Conservation (phyloP, 2,888 invertebrate species). For the Agrochola macilenta region DNA sequence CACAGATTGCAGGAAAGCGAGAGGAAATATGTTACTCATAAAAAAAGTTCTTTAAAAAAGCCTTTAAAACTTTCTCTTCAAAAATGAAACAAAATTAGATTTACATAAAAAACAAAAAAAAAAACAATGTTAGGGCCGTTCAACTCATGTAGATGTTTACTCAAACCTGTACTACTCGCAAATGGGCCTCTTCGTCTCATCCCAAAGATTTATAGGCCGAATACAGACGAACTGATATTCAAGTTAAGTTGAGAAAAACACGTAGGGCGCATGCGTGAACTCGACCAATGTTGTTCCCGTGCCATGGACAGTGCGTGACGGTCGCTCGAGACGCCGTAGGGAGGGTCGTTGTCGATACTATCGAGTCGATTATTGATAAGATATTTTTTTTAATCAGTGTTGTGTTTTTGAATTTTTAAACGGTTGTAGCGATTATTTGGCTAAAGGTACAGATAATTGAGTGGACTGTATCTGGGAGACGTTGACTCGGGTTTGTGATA, state of each 20-base stretch:
- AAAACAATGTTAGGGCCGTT: slow-evolving; percentile 22
- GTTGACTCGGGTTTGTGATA: neutral
- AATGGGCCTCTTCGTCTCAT: slow-evolving; percentile 69
- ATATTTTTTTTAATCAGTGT: neutral
- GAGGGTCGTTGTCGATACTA: slow-evolving; percentile 61
- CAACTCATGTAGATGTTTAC: slow-evolving; percentile 72
- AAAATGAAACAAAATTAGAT: slow-evolving; percentile 3
- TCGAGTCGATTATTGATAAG: slow-evolving; percentile 54
- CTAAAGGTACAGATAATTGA: neutral
- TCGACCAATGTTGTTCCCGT: slow-evolving; percentile 79
- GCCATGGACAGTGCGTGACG: slow-evolving; percentile 73
- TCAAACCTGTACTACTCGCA: slow-evolving; percentile 70
- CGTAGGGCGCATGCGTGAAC: slow-evolving; percentile 79
- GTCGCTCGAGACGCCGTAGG: slow-evolving; percentile 69
- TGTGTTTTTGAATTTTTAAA: neutral
- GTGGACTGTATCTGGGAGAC: neutral
- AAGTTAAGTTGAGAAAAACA: slow-evolving; percentile 86
- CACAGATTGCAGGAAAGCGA: no score
- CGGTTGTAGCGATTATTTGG: no score
- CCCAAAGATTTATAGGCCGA: slow-evolving; percentile 79
- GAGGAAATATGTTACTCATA: no score
- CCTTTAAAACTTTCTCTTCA: neutral
- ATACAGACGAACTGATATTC: slow-evolving; percentile 75
- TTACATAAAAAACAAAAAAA: slow-evolving; percentile 19
- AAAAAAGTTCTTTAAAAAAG: neutral